These are phyloP conservation scores for Oscheius sp. DNA, from an alignment of 2,888 invertebrate species.

Conservation along the genomic window DNA sequence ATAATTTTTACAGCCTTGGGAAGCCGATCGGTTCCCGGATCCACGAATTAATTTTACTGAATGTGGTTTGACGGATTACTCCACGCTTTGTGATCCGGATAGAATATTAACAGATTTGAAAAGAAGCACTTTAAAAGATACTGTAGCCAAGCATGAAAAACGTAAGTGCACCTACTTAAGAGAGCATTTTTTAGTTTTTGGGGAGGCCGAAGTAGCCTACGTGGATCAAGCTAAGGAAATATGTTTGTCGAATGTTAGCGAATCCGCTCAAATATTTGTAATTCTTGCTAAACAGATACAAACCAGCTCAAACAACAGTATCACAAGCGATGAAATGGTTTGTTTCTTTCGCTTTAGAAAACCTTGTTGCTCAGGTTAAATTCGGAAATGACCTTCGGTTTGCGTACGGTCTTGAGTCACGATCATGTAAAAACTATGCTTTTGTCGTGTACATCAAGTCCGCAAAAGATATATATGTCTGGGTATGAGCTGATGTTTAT, in stretches of 20 bases:
- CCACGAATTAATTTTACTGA: slow-evolving; percentile 60
- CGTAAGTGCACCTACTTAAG: slow-evolving; percentile 43
- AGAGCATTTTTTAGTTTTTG: slow-evolving; percentile 26
- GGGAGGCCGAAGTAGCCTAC: slow-evolving; percentile 60
- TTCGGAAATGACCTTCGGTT: slow-evolving; percentile 64
- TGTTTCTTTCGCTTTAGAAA: background rate
- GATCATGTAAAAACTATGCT: slow-evolving; percentile 65
- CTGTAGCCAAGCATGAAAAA: slow-evolving; percentile 56
- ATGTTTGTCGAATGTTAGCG: slow-evolving; percentile 57
- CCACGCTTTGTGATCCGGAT: slow-evolving; percentile 69
- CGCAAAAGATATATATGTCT: slow-evolving; percentile 64
- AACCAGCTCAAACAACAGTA: slow-evolving; percentile 61
- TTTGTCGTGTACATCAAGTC: slow-evolving; percentile 65
- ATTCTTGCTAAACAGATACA: slow-evolving; percentile 67
- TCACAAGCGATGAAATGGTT: slow-evolving; percentile 64
- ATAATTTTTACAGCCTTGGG: slow-evolving; percentile 49
- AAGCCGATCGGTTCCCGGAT: slow-evolving; percentile 62
- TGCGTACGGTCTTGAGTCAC: slow-evolving; percentile 56
- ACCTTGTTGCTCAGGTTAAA: slow-evolving; percentile 50
- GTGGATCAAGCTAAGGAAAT: slow-evolving; percentile 60
- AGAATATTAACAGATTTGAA: slow-evolving; percentile 69
- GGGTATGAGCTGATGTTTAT: slow-evolving; percentile 43
- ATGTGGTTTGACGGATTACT: slow-evolving; percentile 50
- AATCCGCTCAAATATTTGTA: slow-evolving; percentile 61
- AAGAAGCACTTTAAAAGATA: slow-evolving; percentile 62